Evolutionary conservation across 2,113 vertebrate species (phyloP).

Genomic region (Ictalurus furcatus): DNA sequence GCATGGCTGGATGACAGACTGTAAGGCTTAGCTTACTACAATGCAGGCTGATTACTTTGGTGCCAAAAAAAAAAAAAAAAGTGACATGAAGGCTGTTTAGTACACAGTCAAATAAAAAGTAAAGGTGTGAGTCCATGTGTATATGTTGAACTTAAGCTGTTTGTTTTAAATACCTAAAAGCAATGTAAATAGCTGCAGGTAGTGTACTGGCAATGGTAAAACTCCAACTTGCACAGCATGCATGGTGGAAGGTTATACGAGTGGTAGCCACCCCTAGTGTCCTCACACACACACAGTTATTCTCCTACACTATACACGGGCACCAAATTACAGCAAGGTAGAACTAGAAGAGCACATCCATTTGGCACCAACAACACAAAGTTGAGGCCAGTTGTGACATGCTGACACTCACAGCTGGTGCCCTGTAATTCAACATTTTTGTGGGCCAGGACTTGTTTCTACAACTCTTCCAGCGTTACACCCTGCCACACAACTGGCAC

Average conservation of each 20-base stretch:
- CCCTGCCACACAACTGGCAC: neutral
- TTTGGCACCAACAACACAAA: constrained; percentile 11
- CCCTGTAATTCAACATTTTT: constrained; percentile 1
- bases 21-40: neutral
- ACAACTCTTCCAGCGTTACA: neutral
- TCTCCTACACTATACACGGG: neutral
- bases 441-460: neutral
- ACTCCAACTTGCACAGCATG: neutral
- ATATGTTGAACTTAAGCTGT: neutral
- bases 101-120: neutral
- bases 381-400: constrained; percentile 22
- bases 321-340: constrained; percentile 27
- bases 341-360: neutral
- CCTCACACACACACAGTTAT: neutral
- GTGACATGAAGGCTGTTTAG: neutral
- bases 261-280: neutral
- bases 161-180: neutral
- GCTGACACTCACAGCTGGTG: constrained; percentile 33
- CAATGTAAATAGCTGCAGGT: neutral
- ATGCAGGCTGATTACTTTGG: neutral
- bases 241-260: constrained; percentile 6
- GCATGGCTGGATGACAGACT: neutral
- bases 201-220: neutral
- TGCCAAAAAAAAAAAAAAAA: neutral
- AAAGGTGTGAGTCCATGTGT: neutral